Conservation (phyloP, 2,113 vertebrate species). For the Lasiurus cinereus region DNA sequence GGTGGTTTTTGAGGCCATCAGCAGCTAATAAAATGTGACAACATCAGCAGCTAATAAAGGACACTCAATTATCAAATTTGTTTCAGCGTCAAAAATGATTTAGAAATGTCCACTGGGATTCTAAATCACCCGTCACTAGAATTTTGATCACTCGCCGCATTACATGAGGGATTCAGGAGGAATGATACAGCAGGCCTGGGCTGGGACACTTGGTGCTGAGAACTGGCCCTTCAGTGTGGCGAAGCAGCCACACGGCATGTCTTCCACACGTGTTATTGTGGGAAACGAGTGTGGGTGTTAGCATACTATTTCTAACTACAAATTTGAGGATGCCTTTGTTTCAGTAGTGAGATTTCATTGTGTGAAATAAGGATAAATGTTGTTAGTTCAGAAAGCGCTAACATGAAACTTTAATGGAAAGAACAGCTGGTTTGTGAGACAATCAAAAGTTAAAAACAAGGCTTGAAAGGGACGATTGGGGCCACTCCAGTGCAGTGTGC, state of each 20-base stretch:
- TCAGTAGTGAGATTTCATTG: background rate
- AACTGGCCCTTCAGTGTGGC: background rate
- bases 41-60: slow-evolving; percentile 43
- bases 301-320: slow-evolving; percentile 51
- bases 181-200: background rate
- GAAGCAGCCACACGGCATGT: background rate
- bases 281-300: background rate
- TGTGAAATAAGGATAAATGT: slow-evolving; percentile 39
- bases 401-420: background rate
- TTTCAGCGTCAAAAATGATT: slow-evolving; percentile 6
- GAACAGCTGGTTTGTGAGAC: background rate
- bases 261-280: background rate
- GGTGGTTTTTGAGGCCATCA: background rate
- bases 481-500: background rate
- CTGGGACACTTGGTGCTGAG: background rate
- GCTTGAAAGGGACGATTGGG: background rate
- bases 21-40: slow-evolving; percentile 59
- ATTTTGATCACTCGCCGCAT: slow-evolving; percentile 21
- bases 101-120: background rate
- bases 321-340: background rate
- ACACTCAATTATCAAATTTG: slow-evolving; percentile 28
- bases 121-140: slow-evolving; percentile 51
- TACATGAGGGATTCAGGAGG: background rate
- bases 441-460: background rate
- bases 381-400: slow-evolving; percentile 11